Conservation (phyloP, 2,888 invertebrate species). For the Megaustenia siamemsis region DNA sequence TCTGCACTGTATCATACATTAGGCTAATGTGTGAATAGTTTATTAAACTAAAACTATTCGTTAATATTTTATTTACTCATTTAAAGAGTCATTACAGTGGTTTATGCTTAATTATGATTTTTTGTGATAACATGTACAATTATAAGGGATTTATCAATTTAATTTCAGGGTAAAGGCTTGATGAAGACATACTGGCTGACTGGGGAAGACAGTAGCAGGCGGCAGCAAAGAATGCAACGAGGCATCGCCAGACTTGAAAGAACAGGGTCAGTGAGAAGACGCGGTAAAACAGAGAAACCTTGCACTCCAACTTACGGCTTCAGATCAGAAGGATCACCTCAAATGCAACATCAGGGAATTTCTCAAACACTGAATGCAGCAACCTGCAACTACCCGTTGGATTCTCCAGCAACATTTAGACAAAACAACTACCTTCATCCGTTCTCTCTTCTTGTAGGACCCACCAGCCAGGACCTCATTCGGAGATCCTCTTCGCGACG, state of each 20-base stretch:
- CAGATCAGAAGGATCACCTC: conserved; percentile 46
- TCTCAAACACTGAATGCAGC: not conserved
- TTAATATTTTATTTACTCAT: not conserved
- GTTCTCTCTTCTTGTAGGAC: conserved; percentile 56
- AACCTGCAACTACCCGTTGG: conserved; percentile 16
- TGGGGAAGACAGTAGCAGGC: conserved; percentile 72
- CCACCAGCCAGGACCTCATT: conserved; percentile 59
- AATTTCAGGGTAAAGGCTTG: conserved; percentile 78
- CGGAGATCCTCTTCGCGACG: conserved; percentile 60
- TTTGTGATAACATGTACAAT: not conserved
- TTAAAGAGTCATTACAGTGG: not conserved
- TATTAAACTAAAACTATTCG: no score
- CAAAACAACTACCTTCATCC: conserved; percentile 55
- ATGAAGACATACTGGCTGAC: conserved; percentile 79
- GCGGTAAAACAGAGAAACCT: conserved; percentile 35
- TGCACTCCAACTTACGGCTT: conserved; percentile 28
- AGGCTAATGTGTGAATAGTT: no score
- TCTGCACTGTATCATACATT: no score
- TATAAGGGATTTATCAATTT: not conserved
- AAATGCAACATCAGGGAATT: conserved; percentile 26
- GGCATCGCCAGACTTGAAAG: conserved; percentile 48
- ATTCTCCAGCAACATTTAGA: conserved; percentile 39
- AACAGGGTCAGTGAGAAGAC: conserved; percentile 34
- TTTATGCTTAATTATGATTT: not conserved
- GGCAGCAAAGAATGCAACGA: conserved; percentile 61